Evolutionary conservation across 2,888 invertebrate species (phyloP), one percentile per base, ranked within the genome.

Genomic region (Euzophera pinguis): DNA sequence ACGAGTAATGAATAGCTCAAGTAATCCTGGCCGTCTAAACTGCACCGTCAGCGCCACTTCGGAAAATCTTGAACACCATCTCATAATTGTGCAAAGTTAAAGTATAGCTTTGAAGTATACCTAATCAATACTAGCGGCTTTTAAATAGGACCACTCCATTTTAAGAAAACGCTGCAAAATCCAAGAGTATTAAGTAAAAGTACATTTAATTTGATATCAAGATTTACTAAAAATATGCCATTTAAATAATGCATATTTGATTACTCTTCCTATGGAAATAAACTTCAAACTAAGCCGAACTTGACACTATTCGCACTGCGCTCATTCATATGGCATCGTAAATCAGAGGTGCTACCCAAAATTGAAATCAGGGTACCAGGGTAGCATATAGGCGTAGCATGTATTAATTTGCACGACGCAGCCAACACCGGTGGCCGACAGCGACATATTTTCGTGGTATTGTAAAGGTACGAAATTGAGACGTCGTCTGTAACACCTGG

Each of bases 261-360:
- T 22, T 3, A 22, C 22, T 22, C 22, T 3, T 22, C 22, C 5
- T 3, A 22, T 22, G 22, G n/a, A n/a, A n/a, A n/a, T n/a, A n/a
- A 3, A 22, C 22, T 22, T 2, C 22, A 22, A 22, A 22, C 22
- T 22, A 22, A 22, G 5, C 5, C 5, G 5, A 22, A 22, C 22
- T 22, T 22, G 22, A 22, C 72, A 75, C 59, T 65, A 65, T 72
- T 81, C 78, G 79, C 81, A 80, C 73, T 66, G 70, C 70, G 68
- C 74, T 81, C 82, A 22, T 81, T 78, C 79, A 81, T 78, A 82
- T 75, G 80, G 75, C 75, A 73, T 75, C 81, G 78, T 87, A 85
- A 85, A 87, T 87, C 85, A 87, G 75, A 65, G 74, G 73, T 70
- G 75, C 75, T 72, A 70, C 75, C 74, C n/a, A 75, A 84, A 84